Conservation (phyloP, 2,888 invertebrate species). For the Diarsia dahlii region DNA sequence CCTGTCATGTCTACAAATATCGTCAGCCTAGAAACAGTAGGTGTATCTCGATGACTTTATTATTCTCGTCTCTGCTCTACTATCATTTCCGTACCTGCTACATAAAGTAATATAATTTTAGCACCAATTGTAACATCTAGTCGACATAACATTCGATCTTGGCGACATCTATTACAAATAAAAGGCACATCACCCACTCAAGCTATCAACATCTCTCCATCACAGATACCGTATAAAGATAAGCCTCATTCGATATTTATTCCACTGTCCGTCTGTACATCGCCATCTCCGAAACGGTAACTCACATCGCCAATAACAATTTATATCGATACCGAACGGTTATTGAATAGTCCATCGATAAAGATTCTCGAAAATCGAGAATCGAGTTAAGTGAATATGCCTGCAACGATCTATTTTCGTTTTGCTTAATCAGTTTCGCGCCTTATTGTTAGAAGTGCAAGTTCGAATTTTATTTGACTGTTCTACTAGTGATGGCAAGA, state of each 20-base stretch:
- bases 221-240: conserved; percentile 83
- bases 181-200: conserved; percentile 78
- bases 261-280: conserved; percentile 85
- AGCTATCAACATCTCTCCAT: conserved; percentile 79
- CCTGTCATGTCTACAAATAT: background rate
- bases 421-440: conserved; percentile 31
- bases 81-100: conserved; percentile 21
- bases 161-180: conserved; percentile 66
- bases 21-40: background rate
- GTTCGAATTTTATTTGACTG: conserved; percentile 45
- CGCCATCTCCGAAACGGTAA: conserved; percentile 86
- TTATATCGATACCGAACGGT: conserved; percentile 86
- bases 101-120: conserved; percentile 32
- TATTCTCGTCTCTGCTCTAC: background rate
- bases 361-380: conserved; percentile 79
- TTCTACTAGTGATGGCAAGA: conserved; percentile 40
- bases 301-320: conserved; percentile 87
- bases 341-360: conserved; percentile 85
- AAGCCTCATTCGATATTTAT: conserved; percentile 84
- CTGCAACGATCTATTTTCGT: conserved; percentile 65
- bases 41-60: conserved; percentile 23
- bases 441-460: conserved; percentile 42
- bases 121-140: conserved; percentile 32
- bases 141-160: conserved; percentile 49
- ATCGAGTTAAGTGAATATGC: conserved; percentile 67